phyloP scores from a whole-genome alignment of 2,888 invertebrate species.

The Sphaerophoria taeniata region DNA sequence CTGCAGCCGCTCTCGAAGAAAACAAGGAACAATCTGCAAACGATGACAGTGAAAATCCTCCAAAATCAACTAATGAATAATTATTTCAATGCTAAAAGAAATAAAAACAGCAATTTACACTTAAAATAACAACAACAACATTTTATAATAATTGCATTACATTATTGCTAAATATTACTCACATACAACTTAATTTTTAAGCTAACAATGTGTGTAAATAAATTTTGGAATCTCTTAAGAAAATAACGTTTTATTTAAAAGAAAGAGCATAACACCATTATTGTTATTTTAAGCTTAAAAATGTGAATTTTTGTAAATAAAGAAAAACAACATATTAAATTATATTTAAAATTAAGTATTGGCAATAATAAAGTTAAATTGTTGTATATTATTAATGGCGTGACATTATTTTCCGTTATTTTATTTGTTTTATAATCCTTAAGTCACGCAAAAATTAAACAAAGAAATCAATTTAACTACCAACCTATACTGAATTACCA shows the following conservation, averaged over 20 bases:
- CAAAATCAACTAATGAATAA: constrained; percentile 74
- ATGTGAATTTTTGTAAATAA: constrained; percentile 60
- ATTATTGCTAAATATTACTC: constrained; percentile 1
- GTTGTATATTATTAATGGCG: constrained; percentile 59
- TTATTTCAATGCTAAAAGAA: constrained; percentile 62
- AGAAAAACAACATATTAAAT: not conserved
- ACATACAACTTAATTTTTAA: constrained; percentile 26
- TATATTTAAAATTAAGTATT: constrained; percentile 55
- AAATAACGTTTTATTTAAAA: not conserved
- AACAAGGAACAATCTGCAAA: constrained; percentile 48
- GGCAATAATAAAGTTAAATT: constrained; percentile 69
- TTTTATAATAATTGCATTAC: constrained; percentile 19
- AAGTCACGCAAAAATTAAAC: constrained; percentile 24
- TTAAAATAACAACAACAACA: constrained; percentile 36
- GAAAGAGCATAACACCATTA: constrained; percentile 23
- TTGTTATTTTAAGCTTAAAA: constrained; percentile 21
- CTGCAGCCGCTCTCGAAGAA: constrained; percentile 76
- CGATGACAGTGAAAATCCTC: constrained; percentile 63
- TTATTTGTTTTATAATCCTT: not conserved
- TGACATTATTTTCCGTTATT: constrained; percentile 32
- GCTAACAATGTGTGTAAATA: not conserved
- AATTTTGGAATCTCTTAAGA: constrained; percentile 29
- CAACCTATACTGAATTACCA: constrained; percentile 12
- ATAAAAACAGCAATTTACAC: constrained; percentile 67
- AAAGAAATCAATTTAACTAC: constrained; percentile 7